These are phyloP conservation scores for Papio anubis DNA, from an alignment of 2,113 vertebrate genomes.

Conservation along the genomic window DNA sequence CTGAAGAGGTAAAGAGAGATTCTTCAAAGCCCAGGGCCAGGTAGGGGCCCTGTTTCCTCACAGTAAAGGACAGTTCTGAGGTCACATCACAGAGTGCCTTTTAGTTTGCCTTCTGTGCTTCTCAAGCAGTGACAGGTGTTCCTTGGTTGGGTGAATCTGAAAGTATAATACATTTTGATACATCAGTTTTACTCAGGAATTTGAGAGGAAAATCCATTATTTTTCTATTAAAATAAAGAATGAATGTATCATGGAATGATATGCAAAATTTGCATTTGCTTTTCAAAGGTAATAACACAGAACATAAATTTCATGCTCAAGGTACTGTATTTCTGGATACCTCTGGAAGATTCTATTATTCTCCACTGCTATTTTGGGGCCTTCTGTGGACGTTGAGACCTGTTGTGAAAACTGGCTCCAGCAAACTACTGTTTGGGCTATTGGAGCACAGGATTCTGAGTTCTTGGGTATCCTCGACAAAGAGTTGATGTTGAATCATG, in stretches of 20 bases:
- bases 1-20: neutral
- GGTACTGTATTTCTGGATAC: neutral
- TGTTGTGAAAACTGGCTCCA: neutral
- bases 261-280: neutral
- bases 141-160: neutral
- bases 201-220: slow-evolving; percentile 1
- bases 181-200: neutral
- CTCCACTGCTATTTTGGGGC: neutral
- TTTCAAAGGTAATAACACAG: slow-evolving; percentile 9
- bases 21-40: neutral
- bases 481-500: neutral
- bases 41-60: neutral
- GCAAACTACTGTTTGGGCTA: neutral
- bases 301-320: neutral
- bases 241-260: neutral
- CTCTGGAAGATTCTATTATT: neutral
- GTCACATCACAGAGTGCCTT: neutral
- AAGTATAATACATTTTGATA: neutral
- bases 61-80: neutral
- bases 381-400: neutral
- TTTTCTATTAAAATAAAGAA: slow-evolving; percentile 49
- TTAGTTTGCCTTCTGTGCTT: neutral
- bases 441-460: neutral
- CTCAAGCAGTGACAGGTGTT: neutral
- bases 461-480: neutral